Base-by-base conservation (phyloP, 2,113 vertebrate species). In the Malurus elegans region DNA sequence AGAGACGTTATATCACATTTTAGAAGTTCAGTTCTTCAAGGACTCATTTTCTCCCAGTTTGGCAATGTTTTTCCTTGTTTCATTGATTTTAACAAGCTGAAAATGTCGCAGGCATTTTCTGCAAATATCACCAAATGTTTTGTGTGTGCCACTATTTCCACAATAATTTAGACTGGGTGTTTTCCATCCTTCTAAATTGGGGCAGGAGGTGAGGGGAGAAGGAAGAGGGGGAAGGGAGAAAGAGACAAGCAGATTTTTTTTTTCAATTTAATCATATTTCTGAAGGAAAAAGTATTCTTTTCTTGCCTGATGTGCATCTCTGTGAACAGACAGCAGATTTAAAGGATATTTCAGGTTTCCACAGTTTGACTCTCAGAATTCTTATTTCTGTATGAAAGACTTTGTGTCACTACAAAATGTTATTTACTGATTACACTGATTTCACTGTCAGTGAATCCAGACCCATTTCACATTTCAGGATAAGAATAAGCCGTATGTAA, bases 41-140 rank as follows among this genome's bases (percentile, higher is more conserved):
- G 58, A 17, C 48, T 86, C 38, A 67, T 80, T 90, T 93, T 88
- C 56, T 87, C 34, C 38, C 26, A 75, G 45, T 86, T 66, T 91
- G 88, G 64, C 38, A 89, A 61, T 85, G 64, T 87, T 34, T 85
- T 94, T 88, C 48, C 65, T 78, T 79, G 60, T 93, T 96, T 95
- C 79, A 88, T 57, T 93, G 82, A 38, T 94, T 96, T 95, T 92
- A 96, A 95, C 62, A 95, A 92, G 79, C 80, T 90, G 82, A 90
- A 97, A 97, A 96, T 96, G 79, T 94, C 94, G 93, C 50, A 88
- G 72, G 23, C n/a, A 34, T 94, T 92, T 93, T 73, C 70, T 80
- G 87, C 62, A 97, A 97, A 94, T 96, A 97, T 85, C 92, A 90
- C 87, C 67, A 79, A 95, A 94, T 88, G 34, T 66, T 87, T 91